phyloP scores from a whole-genome alignment of 2,888 invertebrate genomes.

The Sepioteuthis lessoniana region DNA sequence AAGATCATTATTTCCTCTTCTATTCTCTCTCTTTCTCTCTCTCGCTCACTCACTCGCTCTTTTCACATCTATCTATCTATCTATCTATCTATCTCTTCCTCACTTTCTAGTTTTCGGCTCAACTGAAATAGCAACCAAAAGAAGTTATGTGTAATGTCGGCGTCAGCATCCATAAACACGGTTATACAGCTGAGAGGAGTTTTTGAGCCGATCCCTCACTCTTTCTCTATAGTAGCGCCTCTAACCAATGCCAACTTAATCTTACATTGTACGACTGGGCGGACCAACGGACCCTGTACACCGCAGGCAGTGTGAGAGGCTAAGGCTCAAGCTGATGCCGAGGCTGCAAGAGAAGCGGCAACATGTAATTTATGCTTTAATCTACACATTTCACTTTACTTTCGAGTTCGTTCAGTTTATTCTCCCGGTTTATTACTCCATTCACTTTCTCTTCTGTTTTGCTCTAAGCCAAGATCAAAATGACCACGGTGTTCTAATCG shows the following conservation, averaged over 20 bases:
- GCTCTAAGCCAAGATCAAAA: not conserved
- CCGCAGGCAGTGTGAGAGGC: not conserved
- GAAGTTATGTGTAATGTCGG: not conserved
- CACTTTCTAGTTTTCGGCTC: not conserved
- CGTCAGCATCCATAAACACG: not conserved
- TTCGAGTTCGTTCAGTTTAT: not conserved
- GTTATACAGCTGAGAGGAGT: not conserved
- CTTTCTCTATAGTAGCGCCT: not conserved
- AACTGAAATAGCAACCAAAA: not conserved
- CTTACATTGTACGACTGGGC: not conserved
- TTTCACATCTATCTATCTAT: too few species aligned
- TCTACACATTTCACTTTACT: not conserved
- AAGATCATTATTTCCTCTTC: not conserved
- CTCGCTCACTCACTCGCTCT: too few species aligned
- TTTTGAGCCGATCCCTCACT: not conserved
- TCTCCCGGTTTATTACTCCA: not conserved
- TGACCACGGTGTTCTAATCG: not conserved
- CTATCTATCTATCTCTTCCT: too few species aligned
- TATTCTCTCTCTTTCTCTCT: not conserved
- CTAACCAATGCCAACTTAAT: not conserved
- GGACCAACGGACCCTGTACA: not conserved
- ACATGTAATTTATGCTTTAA: not conserved
- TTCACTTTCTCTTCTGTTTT: not conserved
- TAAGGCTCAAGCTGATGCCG: not conserved
- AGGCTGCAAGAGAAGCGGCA: not conserved